A percentile compares a stretch with the other conserved stretches of the same genome.
These are phyloP conservation scores for Caenorhabditis inopinata DNA, from an alignment of 1,140 invertebrate genomes.

Conservation along the genomic window DNA sequence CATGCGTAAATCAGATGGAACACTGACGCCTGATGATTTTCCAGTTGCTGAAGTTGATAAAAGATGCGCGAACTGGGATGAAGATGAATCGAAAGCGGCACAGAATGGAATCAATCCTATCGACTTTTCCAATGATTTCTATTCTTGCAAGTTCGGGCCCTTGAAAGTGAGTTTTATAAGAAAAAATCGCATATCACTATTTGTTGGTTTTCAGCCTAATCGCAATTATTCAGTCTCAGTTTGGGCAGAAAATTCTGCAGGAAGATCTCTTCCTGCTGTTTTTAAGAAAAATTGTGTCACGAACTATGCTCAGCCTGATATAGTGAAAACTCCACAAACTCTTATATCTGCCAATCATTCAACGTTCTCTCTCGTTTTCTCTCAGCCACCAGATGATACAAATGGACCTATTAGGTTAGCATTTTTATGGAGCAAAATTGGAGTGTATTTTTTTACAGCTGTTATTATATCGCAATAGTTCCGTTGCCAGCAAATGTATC, in stretches of 20 bases:
- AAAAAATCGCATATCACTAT: too few species aligned
- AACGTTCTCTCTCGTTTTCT: constrained; percentile 58
- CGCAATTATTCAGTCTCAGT: constrained; percentile 63
- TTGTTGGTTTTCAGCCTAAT: constrained; percentile 65
- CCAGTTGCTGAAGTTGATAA: constrained; percentile 43
- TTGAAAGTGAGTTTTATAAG: constrained; percentile 52
- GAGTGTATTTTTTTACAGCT: constrained; percentile 34
- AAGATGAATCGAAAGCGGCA: background rate
- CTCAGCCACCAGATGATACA: constrained; percentile 52
- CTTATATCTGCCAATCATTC: constrained; percentile 34
- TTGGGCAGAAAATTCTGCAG: constrained; percentile 65
- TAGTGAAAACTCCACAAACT: constrained; percentile 37
- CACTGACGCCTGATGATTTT: constrained; percentile 41
- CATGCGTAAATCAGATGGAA: constrained; percentile 45
- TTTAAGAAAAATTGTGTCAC: constrained; percentile 60
- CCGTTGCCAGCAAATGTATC: constrained; percentile 60
- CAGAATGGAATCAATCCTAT: constrained; percentile 48
- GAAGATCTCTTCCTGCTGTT: constrained; percentile 48
- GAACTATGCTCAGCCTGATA: constrained; percentile 62
- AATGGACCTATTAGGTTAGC: constrained; percentile 61
- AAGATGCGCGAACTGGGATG: constrained; percentile 48
- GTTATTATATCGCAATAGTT: constrained; percentile 64
- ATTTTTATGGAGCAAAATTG: background rate
- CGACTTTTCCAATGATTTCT: constrained; percentile 53
- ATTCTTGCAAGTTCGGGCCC: constrained; percentile 64